Evolutionary conservation across 2,113 vertebrate genomes (phyloP), one percentile per base, ranked within the genome.

Genomic region (Thermophis baileyi): DNA sequence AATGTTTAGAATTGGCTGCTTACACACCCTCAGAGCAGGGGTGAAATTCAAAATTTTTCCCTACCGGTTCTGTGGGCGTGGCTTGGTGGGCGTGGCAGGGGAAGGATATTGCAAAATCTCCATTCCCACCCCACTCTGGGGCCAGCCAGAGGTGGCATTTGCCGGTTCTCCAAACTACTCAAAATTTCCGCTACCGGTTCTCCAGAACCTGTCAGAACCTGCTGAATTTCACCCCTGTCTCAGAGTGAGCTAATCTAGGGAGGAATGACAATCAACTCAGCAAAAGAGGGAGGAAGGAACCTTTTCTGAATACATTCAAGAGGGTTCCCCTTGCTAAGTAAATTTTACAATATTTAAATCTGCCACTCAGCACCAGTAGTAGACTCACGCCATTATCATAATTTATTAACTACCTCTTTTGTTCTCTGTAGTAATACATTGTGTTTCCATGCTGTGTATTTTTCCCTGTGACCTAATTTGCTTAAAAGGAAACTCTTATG

Each of bases 401-500:
- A 98, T 98, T 98, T 98, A 98, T 98, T 98, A 98, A 98, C 96
- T 94, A 97, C 95, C 96, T 97, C 97, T 98, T 97, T 98, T 98
- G 97, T 98, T 98, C 97, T 97, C 35, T 90, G 95, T 96, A 96
- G 97, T 97, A 96, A 96, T 97, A 98, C 97, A 97, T 94, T 97
- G 90, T 97, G 94, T 98, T 98, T 98, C 96, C 95, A 94, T 96
- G 97, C 97, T 97, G 96, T 97, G 94, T 97, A 92, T 97, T 81
- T 97, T 97, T 97, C 92, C 54, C 97, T 96, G 96, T 97, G 97
- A 98, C 97, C 98, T 98, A 97, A 98, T 98, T 98, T 98, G 97
- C 96, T 96, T 98, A 97, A 98, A 97, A 98, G 97, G 96, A 98
- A 98, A 97, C 97, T 98, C 97, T 98, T 98, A 97, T 97, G 98